phyloP scores from a whole-genome alignment of 2,113 vertebrate species.

The Poicephalus gulielmi region DNA sequence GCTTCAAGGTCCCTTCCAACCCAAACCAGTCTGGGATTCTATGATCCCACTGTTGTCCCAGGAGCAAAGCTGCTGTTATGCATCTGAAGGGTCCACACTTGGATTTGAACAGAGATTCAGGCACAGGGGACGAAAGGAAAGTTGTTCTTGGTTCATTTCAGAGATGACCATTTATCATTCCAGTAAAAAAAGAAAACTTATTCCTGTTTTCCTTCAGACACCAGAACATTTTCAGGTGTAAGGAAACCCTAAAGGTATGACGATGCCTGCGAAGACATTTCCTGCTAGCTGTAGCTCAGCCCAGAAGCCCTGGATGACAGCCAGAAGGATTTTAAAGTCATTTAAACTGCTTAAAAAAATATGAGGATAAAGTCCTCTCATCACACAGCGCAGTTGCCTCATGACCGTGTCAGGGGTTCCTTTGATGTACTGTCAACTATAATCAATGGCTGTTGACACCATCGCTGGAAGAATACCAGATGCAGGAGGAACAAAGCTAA shows the following conservation, averaged over 20 bases:
- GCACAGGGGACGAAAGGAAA: neutral
- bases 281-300: neutral
- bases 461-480: neutral
- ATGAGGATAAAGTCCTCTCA: neutral
- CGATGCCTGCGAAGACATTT: neutral
- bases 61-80: neutral
- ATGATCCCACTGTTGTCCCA: no score
- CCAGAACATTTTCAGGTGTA: neutral
- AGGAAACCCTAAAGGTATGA: neutral
- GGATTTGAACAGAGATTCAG: neutral
- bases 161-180: neutral
- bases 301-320: neutral
- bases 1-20: no score
- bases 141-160: neutral
- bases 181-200: neutral
- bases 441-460: neutral
- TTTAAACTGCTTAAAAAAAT: neutral
- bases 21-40: no score
- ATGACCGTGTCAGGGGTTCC: neutral
- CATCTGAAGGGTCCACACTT: accelerated
- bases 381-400: neutral
- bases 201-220: neutral
- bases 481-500: neutral
- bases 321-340: neutral
- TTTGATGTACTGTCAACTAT: neutral